These are phyloP conservation scores for Notodonta ziczac DNA, from an alignment of 2,888 invertebrate species.

Conservation along the genomic window DNA sequence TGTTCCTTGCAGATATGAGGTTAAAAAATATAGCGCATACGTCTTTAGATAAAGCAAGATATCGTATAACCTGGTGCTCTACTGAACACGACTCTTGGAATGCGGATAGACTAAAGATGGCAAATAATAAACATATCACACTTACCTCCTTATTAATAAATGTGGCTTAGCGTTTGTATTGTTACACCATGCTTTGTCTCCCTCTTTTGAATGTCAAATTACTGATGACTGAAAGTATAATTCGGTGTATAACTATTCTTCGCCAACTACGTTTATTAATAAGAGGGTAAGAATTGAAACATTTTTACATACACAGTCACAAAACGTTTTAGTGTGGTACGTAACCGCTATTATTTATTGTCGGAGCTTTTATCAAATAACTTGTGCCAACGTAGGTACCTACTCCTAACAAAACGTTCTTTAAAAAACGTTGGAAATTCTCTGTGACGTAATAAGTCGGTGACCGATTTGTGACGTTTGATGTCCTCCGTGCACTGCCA, in stretches of 20 bases:
- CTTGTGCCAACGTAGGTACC: not conserved
- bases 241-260: too few relatives aligned
- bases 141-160: too few relatives aligned
- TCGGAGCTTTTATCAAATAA: not conserved
- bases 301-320: too few relatives aligned
- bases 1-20: conserved; percentile 39
- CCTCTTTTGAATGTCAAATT: too few relatives aligned
- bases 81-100: not conserved
- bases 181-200: too few relatives aligned
- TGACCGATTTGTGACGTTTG: conserved; percentile 5
- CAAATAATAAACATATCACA: too few relatives aligned
- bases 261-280: too few relatives aligned
- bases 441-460: not conserved
- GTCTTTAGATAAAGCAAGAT: not conserved
- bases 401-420: not conserved
- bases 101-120: not conserved
- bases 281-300: too few relatives aligned
- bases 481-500: not conserved
- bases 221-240: too few relatives aligned
- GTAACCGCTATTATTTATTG: not conserved
- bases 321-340: too few relatives aligned
- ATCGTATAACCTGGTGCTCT: not conserved
- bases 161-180: too few relatives aligned
- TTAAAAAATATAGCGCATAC: conserved; percentile 18
- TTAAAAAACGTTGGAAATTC: not conserved